Base-by-base conservation (phyloP, 2,113 vertebrate genomes). In the Podiceps cristatus region DNA sequence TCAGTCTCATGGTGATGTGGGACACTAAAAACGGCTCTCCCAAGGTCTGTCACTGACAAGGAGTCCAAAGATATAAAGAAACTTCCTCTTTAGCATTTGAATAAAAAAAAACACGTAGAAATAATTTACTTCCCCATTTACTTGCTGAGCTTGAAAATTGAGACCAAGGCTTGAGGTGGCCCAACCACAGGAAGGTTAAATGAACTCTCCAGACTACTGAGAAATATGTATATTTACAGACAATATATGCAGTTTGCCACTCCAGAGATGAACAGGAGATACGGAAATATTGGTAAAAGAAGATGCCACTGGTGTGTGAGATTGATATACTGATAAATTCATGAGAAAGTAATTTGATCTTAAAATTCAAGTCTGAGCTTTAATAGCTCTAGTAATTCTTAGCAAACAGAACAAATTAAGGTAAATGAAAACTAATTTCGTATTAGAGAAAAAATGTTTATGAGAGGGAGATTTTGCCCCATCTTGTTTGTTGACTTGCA, bases 391-490 rank as follows among this genome's bases (percentile, higher is more conserved):
- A 74, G 37, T 74, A 82, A 80, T 93, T 86, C 92, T 86, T 64
- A 86, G 64, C 79, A 92, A 97, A 97, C 78, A 95, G 86, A 95
- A 53, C 25, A 88, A 92, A 95, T 77, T 73, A 92, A 95, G 79
- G 92, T 86, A 93, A 88, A 93, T 63, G 22, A 93, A 96, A 97
- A 74, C 44, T 58, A 78, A 94, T 94, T 95, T 93, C 31, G 14
- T 82, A 90, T 59, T 45, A 76, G 56, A 91, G 67, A 92, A 77
- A 22, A 83, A 95, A 78, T 0, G 2, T 53, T 64, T 80, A 25
- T 62, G 55, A 96, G 79, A 89, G n/a, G 44, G 24, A 96, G 71
- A 17, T 93, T 87, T 68, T 85, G 31, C 55, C 13, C 59, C 60
- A 7, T 45, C 67, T 91, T 75, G 29, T 78, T 86, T 92, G 77